Base-by-base conservation (phyloP, 2,888 invertebrate genomes). In the Kryphioiulus occultus region DNA sequence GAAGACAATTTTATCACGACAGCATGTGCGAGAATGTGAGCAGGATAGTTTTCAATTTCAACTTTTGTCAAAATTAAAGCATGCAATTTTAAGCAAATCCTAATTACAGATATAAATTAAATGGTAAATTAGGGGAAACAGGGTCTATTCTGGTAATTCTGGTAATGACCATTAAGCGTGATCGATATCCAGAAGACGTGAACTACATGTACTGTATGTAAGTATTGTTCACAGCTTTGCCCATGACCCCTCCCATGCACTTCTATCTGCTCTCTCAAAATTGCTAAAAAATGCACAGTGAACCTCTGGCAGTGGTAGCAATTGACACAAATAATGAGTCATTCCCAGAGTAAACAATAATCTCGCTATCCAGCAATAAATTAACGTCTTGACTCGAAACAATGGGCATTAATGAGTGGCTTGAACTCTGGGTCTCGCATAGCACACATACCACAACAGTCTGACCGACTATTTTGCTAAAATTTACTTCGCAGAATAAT, bases 261-360 rank as follows among this genome's bases (percentile, higher is more conserved):
- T 68, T n/a, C 0, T 68, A 26, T 68, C 68, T 1, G 19, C 68
- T 68, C 7, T 5, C 68, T 9, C 9, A 68, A 68, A 68, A 26
- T 68, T 22, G 26, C 26, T n/a, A 19, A 59, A 68, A 68, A 68
- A 68, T 68, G 68, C 68, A 68, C 68, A 5, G 68, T 68, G 22
- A 68, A 68, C 68, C 68, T 9, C 68, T 68, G 68, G 68, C 68
- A 19, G 10, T 68, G 68, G 68, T 22, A 68, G 68, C 68, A 68
- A 68, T 68, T 68, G 68, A 68, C 68, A 68, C 68, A 68, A 68
- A 22, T 68, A 68, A 68, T n/a, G 26, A 68, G 68, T 68, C 68
- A 26, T 68, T 68, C 68, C 68, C 68, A 68, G 68, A 7, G 68
- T 68, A 68, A 68, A 68, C 68, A 68, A 68, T 68, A 68, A 68